These are phyloP conservation scores for Nothobranchius furzeri DNA, from an alignment of 2,113 vertebrate species.

Conservation along the genomic window DNA sequence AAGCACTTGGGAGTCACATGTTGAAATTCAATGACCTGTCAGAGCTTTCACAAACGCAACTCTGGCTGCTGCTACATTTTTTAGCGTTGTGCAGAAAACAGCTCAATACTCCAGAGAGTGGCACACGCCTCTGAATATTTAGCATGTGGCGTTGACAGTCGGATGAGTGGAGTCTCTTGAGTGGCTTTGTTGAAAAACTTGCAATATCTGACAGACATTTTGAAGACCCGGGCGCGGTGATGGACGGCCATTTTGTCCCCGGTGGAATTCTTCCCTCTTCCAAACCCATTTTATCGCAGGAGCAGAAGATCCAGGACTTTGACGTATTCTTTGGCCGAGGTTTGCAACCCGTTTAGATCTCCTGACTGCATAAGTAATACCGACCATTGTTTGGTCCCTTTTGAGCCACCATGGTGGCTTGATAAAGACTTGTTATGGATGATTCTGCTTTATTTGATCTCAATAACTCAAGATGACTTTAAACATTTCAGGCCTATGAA, in stretches of 20 bases:
- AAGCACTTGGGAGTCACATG: conserved; percentile 42
- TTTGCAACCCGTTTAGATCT: conserved; percentile 46
- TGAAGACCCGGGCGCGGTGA: conserved; percentile 43
- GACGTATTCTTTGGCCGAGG: conserved; percentile 45
- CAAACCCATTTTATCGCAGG: conserved; percentile 49
- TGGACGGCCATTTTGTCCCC: conserved; percentile 56
- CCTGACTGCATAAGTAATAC: conserved; percentile 57
- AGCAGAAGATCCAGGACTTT: conserved; percentile 57
- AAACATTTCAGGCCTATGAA: no score
- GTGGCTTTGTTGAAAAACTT: conserved; percentile 51
- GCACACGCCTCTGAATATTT: conserved; percentile 67
- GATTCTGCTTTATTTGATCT: no score
- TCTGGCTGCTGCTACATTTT: conserved; percentile 53
- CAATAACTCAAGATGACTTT: no score
- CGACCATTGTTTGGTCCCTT: conserved; percentile 50
- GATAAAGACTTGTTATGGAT: no score
- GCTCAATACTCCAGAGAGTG: conserved; percentile 68
- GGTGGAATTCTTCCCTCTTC: conserved; percentile 47
- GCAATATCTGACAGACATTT: conserved; percentile 66
- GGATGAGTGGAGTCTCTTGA: conserved; percentile 70
- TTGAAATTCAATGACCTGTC: conserved; percentile 72
- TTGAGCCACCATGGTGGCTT: no score
- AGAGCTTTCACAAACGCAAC: conserved; percentile 64
- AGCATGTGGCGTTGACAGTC: conserved; percentile 66
- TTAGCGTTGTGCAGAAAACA: conserved; percentile 65